Evolutionary conservation across 2,113 vertebrate species (phyloP).

Genomic region (Myotis brandtii): DNA sequence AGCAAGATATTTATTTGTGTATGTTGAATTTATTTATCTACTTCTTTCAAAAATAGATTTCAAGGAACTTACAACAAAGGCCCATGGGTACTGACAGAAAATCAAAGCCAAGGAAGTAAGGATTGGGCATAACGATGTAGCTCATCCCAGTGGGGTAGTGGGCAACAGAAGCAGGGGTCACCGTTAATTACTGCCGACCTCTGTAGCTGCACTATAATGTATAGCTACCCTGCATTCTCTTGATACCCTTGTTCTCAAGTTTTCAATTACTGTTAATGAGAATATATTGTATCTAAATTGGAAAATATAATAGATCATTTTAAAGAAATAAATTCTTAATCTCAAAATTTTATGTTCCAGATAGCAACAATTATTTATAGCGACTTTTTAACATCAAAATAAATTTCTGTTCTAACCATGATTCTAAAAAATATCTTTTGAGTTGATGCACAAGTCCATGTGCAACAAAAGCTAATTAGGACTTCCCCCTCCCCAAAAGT

Average conservation of each 20-base stretch:
- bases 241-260: neutral
- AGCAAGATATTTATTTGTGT: neutral
- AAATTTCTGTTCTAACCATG: neutral
- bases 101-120: neutral
- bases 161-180: neutral
- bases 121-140: neutral
- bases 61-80: neutral
- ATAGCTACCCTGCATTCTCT: neutral
- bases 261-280: neutral
- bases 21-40: neutral
- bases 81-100: neutral
- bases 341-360: constrained; percentile 9
- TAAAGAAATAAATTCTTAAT: constrained; percentile 17
- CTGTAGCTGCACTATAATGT: neutral
- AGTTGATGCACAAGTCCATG: neutral
- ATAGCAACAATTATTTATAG: constrained; percentile 3
- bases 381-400: constrained; percentile 36
- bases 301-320: constrained; percentile 28
- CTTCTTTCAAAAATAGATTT: constrained; percentile 54
- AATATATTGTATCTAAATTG: neutral
- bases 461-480: constrained; percentile 38
- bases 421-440: constrained; percentile 36
- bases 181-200: neutral
- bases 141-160: neutral
- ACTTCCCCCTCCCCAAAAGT: neutral